Conservation (phyloP, 2,888 invertebrate genomes). For the Pterostichus niger region DNA sequence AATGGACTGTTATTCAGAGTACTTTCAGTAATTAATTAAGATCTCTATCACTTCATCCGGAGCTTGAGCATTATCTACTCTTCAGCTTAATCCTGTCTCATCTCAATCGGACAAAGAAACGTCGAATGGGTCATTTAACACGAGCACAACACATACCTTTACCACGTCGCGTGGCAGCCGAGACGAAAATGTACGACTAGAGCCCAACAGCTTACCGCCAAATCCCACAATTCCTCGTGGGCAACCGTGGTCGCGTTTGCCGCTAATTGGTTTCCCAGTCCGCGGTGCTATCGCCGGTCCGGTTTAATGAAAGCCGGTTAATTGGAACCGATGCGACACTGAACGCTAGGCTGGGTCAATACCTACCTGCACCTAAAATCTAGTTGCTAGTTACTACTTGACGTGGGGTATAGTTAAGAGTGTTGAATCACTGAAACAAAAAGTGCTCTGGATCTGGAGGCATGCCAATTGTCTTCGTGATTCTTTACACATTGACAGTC, state of each 20-base stretch:
- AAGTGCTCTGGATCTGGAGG: neutral
- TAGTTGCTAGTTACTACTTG: neutral
- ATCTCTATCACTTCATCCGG: no score
- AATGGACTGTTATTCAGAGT: no score
- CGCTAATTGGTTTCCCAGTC: slow-evolving; percentile 68
- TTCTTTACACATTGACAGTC: slow-evolving; percentile 5
- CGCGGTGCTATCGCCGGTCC: slow-evolving; percentile 61
- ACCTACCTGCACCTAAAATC: slow-evolving; percentile 1
- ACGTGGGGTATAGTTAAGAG: neutral
- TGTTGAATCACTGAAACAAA: neutral
- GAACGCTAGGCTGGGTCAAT: slow-evolving; percentile 31
- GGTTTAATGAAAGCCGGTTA: slow-evolving; percentile 73
- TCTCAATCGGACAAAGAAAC: slow-evolving; percentile 17
- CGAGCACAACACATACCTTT: slow-evolving; percentile 14
- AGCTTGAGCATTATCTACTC: neutral
- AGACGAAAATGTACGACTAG: slow-evolving; percentile 38
- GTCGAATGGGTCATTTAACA: slow-evolving; percentile 27
- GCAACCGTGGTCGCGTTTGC: slow-evolving; percentile 24
- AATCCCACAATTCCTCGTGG: slow-evolving; percentile 55
- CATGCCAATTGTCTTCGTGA: neutral
- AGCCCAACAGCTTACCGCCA: slow-evolving; percentile 43
- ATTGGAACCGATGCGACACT: slow-evolving; percentile 73
- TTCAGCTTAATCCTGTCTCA: neutral
- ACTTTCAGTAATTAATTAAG: no score
- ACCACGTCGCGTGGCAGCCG: neutral